These are phyloP conservation scores for Ypsolopha scabrella DNA, from an alignment of 2,888 invertebrate genomes.

Conservation along the genomic window DNA sequence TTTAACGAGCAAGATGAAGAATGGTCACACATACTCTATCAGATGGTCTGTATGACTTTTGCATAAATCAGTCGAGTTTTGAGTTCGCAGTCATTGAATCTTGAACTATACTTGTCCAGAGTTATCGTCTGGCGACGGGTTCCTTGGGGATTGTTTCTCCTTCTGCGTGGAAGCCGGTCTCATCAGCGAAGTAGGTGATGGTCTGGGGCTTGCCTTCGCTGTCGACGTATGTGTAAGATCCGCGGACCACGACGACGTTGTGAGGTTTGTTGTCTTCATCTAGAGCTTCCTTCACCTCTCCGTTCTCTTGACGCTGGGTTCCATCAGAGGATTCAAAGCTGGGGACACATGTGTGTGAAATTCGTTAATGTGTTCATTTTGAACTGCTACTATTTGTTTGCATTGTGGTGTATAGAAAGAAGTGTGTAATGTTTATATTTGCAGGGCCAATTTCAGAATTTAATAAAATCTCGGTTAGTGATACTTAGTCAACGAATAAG, in stretches of 20 bases:
- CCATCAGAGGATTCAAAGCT: constrained; percentile 71
- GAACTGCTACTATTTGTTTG: too few relatives aligned
- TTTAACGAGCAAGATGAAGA: constrained; percentile 18
- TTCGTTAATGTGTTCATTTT: too few relatives aligned
- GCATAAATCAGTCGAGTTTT: too few relatives aligned
- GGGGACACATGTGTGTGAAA: constrained; percentile 2
- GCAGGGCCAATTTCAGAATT: too few relatives aligned
- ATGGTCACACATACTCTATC: neutral
- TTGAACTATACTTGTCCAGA: neutral
- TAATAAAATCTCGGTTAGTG: too few relatives aligned
- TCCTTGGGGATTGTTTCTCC: constrained; percentile 72
- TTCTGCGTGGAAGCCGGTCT: constrained; percentile 73
- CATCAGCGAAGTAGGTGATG: constrained; percentile 71
- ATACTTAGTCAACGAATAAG: too few relatives aligned
- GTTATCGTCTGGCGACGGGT: constrained; percentile 23
- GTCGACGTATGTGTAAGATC: constrained; percentile 68
- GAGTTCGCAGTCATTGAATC: neutral
- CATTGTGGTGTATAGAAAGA: too few relatives aligned
- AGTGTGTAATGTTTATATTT: too few relatives aligned
- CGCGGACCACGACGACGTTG: constrained; percentile 67
- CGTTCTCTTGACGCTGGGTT: constrained; percentile 60
- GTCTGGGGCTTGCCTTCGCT: constrained; percentile 63
- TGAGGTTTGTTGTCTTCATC: constrained; percentile 71
- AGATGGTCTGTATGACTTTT: too few relatives aligned
- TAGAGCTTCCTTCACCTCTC: constrained; percentile 39